Evolutionary conservation across 2,888 invertebrate species (phyloP).

Genomic region (Mesorhabditis belari): DNA sequence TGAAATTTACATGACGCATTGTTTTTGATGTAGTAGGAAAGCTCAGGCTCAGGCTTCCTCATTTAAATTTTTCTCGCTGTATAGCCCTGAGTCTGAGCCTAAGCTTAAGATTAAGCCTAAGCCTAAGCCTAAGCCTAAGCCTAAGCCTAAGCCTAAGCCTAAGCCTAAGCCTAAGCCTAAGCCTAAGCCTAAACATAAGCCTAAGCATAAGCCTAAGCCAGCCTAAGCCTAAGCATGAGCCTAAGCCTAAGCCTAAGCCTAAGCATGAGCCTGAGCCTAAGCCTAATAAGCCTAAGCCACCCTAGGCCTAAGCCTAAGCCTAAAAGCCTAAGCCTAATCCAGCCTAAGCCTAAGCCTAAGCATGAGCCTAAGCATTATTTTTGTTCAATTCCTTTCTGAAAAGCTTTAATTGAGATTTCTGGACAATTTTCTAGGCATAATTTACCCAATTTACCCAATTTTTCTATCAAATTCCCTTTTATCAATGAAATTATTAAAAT

Average conservation of each 20-base stretch:
- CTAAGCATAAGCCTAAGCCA: neutral
- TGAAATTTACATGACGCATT: too few relatives aligned
- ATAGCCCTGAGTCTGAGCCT: neutral
- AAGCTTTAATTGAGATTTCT: too few relatives aligned
- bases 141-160: neutral
- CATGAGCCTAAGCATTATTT: neutral
- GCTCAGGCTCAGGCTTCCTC: too few relatives aligned
- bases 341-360: neutral
- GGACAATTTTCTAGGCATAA: too few relatives aligned
- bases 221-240: neutral
- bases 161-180: neutral
- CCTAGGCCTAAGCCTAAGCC: neutral
- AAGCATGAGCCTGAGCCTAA: neutral
- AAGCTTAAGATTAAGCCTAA: neutral
- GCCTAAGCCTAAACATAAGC: neutral
- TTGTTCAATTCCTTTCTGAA: neutral
- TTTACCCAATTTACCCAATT: too few relatives aligned
- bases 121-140: neutral
- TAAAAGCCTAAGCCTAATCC: neutral
- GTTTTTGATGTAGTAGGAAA: too few relatives aligned
- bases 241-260: neutral
- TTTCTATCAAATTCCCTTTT: too few relatives aligned
- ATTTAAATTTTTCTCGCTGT: too few relatives aligned
- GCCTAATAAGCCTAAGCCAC: neutral
- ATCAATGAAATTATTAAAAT: too few relatives aligned